Conservation (phyloP, 2,113 vertebrate species). For the Sisor rabdophorus region DNA sequence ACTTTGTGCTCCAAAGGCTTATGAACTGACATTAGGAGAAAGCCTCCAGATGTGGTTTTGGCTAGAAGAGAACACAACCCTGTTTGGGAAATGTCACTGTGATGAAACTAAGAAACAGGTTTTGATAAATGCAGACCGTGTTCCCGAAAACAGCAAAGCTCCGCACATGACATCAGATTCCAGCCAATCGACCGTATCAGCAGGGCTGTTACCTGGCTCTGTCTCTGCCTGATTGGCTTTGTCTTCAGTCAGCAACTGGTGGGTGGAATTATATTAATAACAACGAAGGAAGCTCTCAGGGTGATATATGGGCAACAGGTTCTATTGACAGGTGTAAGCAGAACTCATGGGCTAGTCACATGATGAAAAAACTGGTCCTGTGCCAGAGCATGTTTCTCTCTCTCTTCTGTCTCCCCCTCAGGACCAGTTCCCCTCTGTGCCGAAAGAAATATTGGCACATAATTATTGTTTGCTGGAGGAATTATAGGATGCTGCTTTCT, state of each 20-base stretch:
- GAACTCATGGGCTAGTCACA: slow-evolving; percentile 30
- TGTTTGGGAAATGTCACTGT: slow-evolving; percentile 10
- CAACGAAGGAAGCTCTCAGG: slow-evolving; percentile 10
- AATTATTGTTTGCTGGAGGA: slow-evolving; percentile 39
- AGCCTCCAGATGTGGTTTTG: slow-evolving; percentile 15
- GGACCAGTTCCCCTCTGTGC: slow-evolving; percentile 9
- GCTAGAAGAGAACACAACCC: slow-evolving; percentile 4
- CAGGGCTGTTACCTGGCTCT: neutral
- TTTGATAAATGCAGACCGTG: slow-evolving; percentile 6
- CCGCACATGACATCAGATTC: neutral
- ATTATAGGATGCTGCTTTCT: slow-evolving; percentile 22
- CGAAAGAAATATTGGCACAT: slow-evolving; percentile 34
- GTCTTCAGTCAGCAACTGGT: slow-evolving; percentile 10
- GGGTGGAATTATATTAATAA: neutral
- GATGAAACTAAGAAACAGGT: slow-evolving; percentile 33
- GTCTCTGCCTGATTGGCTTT: neutral
- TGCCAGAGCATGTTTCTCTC: slow-evolving; percentile 27
- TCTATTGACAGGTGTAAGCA: slow-evolving; percentile 28
- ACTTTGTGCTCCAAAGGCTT: neutral
- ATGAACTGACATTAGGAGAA: slow-evolving; percentile 7
- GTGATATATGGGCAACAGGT: slow-evolving; percentile 21
- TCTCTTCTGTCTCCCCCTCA: neutral
- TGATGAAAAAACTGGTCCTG: slow-evolving; percentile 25
- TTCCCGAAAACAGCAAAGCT: neutral
- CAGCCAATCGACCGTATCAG: neutral